Base-by-base conservation (phyloP, 2,888 invertebrate genomes). In the Polietes domitor region DNA sequence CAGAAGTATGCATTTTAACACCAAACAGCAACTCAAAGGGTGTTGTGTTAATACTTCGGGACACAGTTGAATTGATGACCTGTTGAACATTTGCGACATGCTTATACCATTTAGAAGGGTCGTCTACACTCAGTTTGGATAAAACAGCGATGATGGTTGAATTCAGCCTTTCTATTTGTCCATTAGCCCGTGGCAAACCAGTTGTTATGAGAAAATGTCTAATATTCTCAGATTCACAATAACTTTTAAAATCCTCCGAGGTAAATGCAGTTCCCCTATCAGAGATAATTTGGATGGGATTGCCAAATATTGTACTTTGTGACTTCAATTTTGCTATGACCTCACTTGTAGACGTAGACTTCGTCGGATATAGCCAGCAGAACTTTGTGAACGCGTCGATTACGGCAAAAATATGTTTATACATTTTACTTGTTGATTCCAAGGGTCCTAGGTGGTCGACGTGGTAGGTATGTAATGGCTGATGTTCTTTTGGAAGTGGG, bases 381-480 rank as follows among this genome's bases (percentile, higher is more conserved):
- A 91, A 91, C 73, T 91, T 92, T 0, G 90, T 90, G 53, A 90
- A 92, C 0, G 83, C 88, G 82, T 92, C 92, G 0, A 92, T 83
- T 0, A 91, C 83, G 0, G 89, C 89, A 0, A 92, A 87, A 1
- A 92, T 88, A 26, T 87, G 50, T 1, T 84, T 85, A 17, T 87
- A 87, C 1, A 82, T 47, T 55, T 85, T 86, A 9, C 70, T 80
- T 0, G 90, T 91, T 5, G 87, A 86, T 0, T 73, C 61, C 17
- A 83, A 26, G 2, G 79, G 75, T 5, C 91, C 79, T 9, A 77
- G 26, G 47, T 72, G 75, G 28, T 82, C 76, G 2, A 82, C 32
- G 12, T 82, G 76, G 12, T 63, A 72, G 1, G 80, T 83, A 28
- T 70, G 28, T n/a, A 82, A 55, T 15, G 82, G 76, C 50, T 43